Evolutionary conservation across 1,140 invertebrate genomes (phyloP).

Genomic region (Dendroctonus ponderosae): DNA sequence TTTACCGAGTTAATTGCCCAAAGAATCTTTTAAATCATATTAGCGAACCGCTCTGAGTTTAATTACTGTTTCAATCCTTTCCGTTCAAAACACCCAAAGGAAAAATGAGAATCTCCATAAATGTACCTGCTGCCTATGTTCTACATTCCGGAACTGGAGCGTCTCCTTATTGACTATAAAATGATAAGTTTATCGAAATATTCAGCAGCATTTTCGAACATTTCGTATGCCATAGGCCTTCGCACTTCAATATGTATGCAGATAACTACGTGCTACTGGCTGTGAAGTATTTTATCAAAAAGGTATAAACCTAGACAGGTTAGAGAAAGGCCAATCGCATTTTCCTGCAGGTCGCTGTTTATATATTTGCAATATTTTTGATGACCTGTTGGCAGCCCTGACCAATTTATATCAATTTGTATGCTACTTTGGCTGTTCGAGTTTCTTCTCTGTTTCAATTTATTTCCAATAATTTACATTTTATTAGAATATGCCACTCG

Average conservation of each 20-base stretch:
- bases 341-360: background rate
- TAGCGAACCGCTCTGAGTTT: no score
- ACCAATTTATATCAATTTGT: background rate
- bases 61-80: no score
- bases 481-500: background rate
- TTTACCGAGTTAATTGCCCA: no score
- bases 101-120: no score
- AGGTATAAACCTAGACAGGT: conserved; percentile 25
- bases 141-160: no score
- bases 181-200: conserved; percentile 29
- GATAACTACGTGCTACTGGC: conserved; percentile 29
- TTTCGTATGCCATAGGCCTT: conserved; percentile 29
- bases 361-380: conserved; percentile 4
- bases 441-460: background rate
- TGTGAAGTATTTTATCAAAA: conserved; percentile 13
- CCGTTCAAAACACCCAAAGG: no score
- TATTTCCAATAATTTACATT: background rate
- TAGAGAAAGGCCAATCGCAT: conserved; percentile 9
- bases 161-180: conserved; percentile 18
- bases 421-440: background rate
- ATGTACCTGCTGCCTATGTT: no score
- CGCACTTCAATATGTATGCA: conserved; percentile 31
- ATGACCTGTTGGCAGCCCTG: background rate
- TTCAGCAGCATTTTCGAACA: conserved; percentile 7
- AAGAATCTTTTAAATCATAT: no score